Percentiles rank a stretch among this genome's conserved stretches.
These are phyloP conservation scores for Acanthacorydalis orientalis DNA, from an alignment of 2,888 invertebrate genomes.

Conservation along the genomic window DNA sequence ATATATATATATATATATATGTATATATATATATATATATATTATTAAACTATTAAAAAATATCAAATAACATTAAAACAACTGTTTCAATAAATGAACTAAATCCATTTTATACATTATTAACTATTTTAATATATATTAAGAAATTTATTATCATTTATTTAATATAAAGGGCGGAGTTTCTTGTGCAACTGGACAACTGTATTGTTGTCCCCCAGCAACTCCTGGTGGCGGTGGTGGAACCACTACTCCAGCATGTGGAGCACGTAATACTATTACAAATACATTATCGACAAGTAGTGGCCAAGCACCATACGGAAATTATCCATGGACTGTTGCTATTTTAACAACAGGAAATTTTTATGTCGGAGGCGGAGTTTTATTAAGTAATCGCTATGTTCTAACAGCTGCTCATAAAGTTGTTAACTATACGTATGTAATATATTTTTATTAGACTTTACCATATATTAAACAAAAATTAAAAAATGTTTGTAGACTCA, in stretches of 20 bases:
- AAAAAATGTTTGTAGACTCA: conserved; percentile 51
- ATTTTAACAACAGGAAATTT: conserved; percentile 20
- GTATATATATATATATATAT: no score
- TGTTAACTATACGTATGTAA: conserved; percentile 35
- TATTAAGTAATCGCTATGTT: conserved; percentile 41
- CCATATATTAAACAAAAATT: conserved; percentile 17
- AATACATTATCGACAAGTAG: conserved; percentile 2
- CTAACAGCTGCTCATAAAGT: conserved; percentile 53
- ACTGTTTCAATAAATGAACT: no score
- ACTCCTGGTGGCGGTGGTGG: not conserved
- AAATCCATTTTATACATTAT: not conserved
- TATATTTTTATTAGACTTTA: not conserved
- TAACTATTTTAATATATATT: not conserved
- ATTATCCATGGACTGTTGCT: conserved; percentile 8
- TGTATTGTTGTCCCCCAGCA: conserved; percentile 24
- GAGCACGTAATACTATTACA: conserved; percentile 6
- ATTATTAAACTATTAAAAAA: no score
- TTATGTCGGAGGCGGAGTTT: conserved; percentile 44
- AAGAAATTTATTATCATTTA: not conserved
- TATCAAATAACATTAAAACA: no score
- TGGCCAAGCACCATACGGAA: conserved; percentile 8
- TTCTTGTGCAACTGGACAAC: conserved; percentile 27
- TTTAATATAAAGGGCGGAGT: not conserved
- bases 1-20: no score
- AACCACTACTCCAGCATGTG: conserved; percentile 6